Conservation (phyloP, 64 coral and sea anemone species). For the Dendronephthya gigantea region DNA sequence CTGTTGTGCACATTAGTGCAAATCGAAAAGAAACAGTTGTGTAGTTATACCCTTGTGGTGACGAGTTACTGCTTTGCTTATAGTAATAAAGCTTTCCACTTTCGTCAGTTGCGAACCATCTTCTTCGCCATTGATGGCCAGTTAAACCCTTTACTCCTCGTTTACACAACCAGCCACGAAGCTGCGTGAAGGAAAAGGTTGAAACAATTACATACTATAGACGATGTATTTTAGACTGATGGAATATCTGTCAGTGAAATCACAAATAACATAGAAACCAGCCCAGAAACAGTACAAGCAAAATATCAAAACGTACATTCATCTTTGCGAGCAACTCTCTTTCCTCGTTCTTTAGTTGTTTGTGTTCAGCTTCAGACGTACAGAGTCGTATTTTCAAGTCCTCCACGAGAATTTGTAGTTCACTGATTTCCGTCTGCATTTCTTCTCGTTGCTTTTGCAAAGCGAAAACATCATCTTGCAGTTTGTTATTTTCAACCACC, state of each 20-base stretch:
- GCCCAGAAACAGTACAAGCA: too few relatives aligned
- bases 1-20: too few relatives aligned
- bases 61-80: slow-evolving; percentile 72
- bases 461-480: slow-evolving; percentile 27
- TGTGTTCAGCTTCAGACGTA: slow-evolving; percentile 20
- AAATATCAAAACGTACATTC: neutral
- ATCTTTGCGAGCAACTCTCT: neutral
- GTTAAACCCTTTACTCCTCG: slow-evolving; percentile 85
- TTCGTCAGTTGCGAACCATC: slow-evolving; percentile 83
- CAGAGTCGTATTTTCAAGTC: slow-evolving; percentile 57
- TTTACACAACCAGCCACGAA: slow-evolving; percentile 93
- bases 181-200: slow-evolving; percentile 38
- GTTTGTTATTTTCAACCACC: slow-evolving; percentile 37
- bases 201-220: neutral
- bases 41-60: slow-evolving; percentile 81
- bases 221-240: neutral
- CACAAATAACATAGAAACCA: neutral
- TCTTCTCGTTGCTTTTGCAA: slow-evolving; percentile 35
- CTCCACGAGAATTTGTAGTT: slow-evolving; percentile 85
- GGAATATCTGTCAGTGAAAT: neutral
- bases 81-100: slow-evolving; percentile 92
- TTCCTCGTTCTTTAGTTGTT: slow-evolving; percentile 6
- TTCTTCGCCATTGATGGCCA: slow-evolving; percentile 57
- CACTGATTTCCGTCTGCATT: slow-evolving; percentile 72
- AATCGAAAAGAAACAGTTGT: neutral